A percentile compares a stretch with the other conserved stretches of the same genome.
Evolutionary conservation across 2,888 invertebrate species (phyloP).

Genomic region (Dichetophora obliterata): DNA sequence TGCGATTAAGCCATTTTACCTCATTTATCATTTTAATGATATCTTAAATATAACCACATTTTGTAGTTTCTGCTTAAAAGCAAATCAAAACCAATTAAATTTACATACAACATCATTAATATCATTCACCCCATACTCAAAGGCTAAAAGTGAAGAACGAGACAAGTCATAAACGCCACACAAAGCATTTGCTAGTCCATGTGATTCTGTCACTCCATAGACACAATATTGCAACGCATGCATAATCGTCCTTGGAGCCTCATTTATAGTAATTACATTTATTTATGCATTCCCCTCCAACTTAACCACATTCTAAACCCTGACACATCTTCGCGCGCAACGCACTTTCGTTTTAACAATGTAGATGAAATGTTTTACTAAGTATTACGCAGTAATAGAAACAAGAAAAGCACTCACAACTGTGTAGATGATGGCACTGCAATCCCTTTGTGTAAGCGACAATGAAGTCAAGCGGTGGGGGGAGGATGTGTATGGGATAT

Average conservation of each 20-base stretch:
- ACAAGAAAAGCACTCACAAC: slow-evolving; percentile 19
- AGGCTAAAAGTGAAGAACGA: neutral
- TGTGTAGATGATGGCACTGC: neutral
- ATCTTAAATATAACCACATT: no score
- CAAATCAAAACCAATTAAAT: slow-evolving; percentile 7
- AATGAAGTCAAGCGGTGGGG: neutral
- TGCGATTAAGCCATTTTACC: no score
- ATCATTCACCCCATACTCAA: neutral
- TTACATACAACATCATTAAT: slow-evolving; percentile 23
- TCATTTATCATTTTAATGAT: no score
- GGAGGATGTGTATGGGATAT: neutral
- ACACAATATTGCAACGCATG: neutral
- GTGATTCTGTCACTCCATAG: neutral
- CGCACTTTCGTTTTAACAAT: neutral
- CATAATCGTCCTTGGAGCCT: slow-evolving; percentile 3
- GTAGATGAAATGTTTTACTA: slow-evolving; percentile 30
- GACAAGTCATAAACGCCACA: neutral
- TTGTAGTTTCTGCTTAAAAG: no score
- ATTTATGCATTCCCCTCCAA: neutral
- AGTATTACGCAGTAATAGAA: slow-evolving; percentile 2
- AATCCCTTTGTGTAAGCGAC: slow-evolving; percentile 13
- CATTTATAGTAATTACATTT: neutral
- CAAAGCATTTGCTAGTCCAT: neutral
- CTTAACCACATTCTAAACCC: neutral
- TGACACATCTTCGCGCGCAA: neutral